Percentiles rank a stretch among this genome's conserved stretches.
phyloP scores from a whole-genome alignment of 2,113 vertebrate genomes.

The Serilophus lunatus region DNA sequence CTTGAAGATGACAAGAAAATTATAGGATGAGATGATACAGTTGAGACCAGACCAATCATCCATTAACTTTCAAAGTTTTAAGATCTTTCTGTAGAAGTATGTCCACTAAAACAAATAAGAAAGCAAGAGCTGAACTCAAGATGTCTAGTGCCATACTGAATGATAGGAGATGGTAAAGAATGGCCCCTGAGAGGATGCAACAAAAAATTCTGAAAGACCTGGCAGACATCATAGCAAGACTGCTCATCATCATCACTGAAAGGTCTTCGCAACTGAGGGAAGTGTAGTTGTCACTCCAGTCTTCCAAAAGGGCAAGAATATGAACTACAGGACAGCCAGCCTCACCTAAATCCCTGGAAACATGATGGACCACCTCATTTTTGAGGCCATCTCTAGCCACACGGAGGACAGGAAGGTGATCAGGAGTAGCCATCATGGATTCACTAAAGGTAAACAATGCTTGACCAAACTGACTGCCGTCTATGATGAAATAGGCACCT shows the following conservation, averaged over 20 bases:
- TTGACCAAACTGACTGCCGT: too few relatives aligned
- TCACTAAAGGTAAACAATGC: too few relatives aligned
- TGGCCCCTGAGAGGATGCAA: not conserved
- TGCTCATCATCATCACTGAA: not conserved
- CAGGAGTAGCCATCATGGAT: not conserved
- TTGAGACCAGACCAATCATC: not conserved
- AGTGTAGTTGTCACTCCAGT: not conserved
- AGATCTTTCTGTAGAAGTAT: not conserved
- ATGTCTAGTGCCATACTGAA: not conserved
- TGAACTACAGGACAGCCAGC: not conserved
- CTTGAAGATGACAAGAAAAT: not conserved
- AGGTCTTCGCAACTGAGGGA: too few relatives aligned
- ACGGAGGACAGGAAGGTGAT: rapidly evolving
- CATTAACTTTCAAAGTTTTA: not conserved
- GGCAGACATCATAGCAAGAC: not conserved
- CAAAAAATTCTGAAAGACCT: not conserved
- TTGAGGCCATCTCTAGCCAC: not conserved
- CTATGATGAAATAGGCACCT: too few relatives aligned
- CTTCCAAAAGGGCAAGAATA: not conserved
- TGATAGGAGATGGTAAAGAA: too few relatives aligned
- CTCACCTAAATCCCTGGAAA: not conserved
- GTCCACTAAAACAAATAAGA: not conserved
- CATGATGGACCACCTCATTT: not conserved
- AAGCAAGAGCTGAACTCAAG: not conserved
- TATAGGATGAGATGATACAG: not conserved